A percentile compares a stretch with the other conserved stretches of the same genome.
phyloP scores from a whole-genome alignment of 2,797 vertebrate genomes.

The Alexandromys oeconomus region DNA sequence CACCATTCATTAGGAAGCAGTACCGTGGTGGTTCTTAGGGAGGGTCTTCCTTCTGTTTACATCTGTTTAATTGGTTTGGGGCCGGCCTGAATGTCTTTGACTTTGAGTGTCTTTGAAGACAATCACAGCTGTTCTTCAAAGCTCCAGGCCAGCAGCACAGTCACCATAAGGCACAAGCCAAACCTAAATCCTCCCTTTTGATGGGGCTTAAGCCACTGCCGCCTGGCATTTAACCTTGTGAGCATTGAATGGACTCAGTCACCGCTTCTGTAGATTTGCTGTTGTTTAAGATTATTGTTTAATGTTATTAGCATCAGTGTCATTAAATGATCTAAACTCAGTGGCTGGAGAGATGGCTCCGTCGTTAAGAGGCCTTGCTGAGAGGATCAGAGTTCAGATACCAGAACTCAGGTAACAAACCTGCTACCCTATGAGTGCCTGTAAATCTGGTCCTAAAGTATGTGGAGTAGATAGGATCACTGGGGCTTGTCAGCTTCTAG shows the following conservation, averaged over 20 bases:
- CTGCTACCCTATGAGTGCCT: background rate
- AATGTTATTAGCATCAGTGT: conserved; percentile 72
- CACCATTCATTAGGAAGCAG: conserved; percentile 88
- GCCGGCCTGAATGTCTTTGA: conserved; percentile 87
- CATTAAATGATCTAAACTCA: conserved; percentile 36
- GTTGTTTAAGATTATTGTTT: conserved; percentile 62
- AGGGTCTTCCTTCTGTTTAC: conserved; percentile 86
- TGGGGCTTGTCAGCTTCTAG: background rate
- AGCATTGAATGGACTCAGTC: conserved; percentile 83
- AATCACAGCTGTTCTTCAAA: conserved; percentile 88
- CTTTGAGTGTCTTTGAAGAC: conserved; percentile 86
- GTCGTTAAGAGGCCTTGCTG: background rate
- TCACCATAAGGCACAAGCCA: conserved; percentile 86
- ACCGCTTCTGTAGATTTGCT: conserved; percentile 74
- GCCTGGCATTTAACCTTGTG: conserved; percentile 85
- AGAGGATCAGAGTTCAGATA: background rate
- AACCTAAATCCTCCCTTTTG: conserved; percentile 88
- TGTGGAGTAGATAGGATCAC: too few relatives aligned
- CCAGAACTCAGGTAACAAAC: background rate
- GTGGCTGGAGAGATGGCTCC: background rate
- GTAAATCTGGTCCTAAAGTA: background rate
- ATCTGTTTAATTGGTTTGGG: conserved; percentile 89
- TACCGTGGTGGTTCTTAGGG: conserved; percentile 84
- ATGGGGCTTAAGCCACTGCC: conserved; percentile 80
- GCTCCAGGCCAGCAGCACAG: conserved; percentile 88